A percentile compares a stretch with the other conserved stretches of the same genome.
Evolutionary conservation across 2,888 invertebrate genomes (phyloP).

Genomic region (Epinotia bilunana): DNA sequence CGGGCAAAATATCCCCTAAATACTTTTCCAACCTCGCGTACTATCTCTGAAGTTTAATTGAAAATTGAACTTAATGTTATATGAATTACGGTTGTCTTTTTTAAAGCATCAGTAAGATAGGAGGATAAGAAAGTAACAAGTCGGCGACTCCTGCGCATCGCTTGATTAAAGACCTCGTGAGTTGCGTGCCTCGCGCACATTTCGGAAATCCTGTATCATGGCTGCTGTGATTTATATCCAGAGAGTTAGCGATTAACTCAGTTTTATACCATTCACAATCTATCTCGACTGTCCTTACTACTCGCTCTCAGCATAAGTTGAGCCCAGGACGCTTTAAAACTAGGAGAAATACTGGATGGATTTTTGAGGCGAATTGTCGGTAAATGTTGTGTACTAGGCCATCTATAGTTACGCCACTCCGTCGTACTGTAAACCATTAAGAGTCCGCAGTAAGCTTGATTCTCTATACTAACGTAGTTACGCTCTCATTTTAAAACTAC

Average conservation of each 20-base stretch:
- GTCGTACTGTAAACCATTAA: neutral
- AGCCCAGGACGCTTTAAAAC: neutral
- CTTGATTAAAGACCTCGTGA: constrained; percentile 32
- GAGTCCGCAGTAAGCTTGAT: too few species aligned
- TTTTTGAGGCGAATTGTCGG: neutral
- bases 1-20: neutral
- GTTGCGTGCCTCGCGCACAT: constrained; percentile 32
- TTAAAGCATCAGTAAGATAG: neutral
- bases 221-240: constrained; percentile 28
- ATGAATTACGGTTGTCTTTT: neutral
- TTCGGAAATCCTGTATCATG: constrained; percentile 36
- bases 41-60: too few species aligned
- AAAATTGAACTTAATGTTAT: neutral
- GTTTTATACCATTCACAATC: neutral
- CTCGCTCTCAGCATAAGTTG: neutral
- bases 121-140: neutral
- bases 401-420: constrained; percentile 4
- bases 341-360: neutral
- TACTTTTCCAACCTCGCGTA: neutral
- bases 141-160: constrained; percentile 20
- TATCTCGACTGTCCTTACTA: neutral
- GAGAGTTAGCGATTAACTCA: constrained; percentile 9
- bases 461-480: too few species aligned
- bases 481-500: too few species aligned
- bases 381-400: neutral